Base-by-base conservation (phyloP, 2,888 invertebrate species). In the Apodemia zela region DNA sequence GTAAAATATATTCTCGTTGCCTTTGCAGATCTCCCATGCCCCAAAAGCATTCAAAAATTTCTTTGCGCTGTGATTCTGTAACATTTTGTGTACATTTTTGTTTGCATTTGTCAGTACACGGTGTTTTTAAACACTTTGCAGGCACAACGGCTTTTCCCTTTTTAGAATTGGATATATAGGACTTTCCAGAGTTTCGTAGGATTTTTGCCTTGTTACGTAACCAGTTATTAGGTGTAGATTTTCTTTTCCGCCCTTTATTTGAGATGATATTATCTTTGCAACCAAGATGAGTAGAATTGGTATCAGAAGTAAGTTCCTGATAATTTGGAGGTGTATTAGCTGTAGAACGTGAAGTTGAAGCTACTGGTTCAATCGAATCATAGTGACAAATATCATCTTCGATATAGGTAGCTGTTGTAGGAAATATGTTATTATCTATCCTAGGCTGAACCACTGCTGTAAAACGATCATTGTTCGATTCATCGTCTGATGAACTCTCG, bases 71-170 rank as follows among this genome's bases (percentile, higher is more conserved):
- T 62, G 68, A 65, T 58, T 72, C 63, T 13, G 61, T 54, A 57
- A 75, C 51, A 59, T 69, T 71, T 21, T 38, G 63, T 18, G 18
- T 61, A 67, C 72, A 74, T 63, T 68, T 69, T 45, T 71, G 63
- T 63, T 66, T 69, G 63, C 72, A 73, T 49, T 71, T 69, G 13
- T 63, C 66, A 38, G 59, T 47, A 66, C 68, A 68, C 5, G 65
- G 25, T 33, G 65, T 60, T 62, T 38, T 64, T 68, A 65, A 63
- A 66, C 66, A 62, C 61, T 65, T 67, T 64, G 68, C 62, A 8
- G 21, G 47, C 60, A 63, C 42, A 61, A 57, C 63, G 67, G 69
- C 62, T 11, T 47, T 47, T 47, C 11, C 47, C 64, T 68, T 61
- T 54, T 63, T 61, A 15, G 65, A 63, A 29, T 62, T 61, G 25